Evolutionary conservation across 2,113 vertebrate genomes (phyloP).

Genomic region (Sterna hirundo): DNA sequence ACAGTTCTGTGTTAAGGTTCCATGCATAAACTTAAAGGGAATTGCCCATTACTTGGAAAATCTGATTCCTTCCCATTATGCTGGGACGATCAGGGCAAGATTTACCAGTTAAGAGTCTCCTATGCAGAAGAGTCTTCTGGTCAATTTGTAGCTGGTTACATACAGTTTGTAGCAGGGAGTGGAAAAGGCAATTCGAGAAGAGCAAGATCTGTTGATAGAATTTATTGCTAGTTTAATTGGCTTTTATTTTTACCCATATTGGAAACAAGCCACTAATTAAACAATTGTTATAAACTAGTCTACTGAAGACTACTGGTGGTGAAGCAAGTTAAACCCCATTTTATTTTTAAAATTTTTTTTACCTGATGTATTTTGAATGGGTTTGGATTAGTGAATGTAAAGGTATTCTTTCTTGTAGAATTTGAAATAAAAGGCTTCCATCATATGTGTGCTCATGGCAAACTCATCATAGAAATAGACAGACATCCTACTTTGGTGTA

Average conservation of each 20-base stretch:
- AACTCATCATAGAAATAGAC: neutral
- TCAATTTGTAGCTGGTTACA: neutral
- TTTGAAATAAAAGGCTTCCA: neutral
- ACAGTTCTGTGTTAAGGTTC: neutral
- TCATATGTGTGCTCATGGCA: neutral
- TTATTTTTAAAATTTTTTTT: neutral
- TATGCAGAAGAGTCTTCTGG: neutral
- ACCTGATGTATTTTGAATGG: neutral
- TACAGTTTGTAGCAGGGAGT: neutral
- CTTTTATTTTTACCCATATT: neutral
- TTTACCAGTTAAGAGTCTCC: neutral
- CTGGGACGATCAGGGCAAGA: too few relatives aligned
- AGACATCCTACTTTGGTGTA: neutral
- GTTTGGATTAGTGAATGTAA: neutral
- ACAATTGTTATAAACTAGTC: neutral
- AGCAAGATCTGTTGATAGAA: neutral
- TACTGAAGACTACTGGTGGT: neutral
- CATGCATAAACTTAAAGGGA: neutral
- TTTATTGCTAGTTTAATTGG: neutral
- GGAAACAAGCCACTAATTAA: neutral
- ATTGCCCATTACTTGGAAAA: neutral
- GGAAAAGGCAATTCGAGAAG: neutral
- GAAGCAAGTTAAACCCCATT: neutral
- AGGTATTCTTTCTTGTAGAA: neutral
- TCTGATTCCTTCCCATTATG: neutral